Evolutionary conservation across 92 coral and sea anemone species (phyloP).

Genomic region (Plumapathes pennacea): DNA sequence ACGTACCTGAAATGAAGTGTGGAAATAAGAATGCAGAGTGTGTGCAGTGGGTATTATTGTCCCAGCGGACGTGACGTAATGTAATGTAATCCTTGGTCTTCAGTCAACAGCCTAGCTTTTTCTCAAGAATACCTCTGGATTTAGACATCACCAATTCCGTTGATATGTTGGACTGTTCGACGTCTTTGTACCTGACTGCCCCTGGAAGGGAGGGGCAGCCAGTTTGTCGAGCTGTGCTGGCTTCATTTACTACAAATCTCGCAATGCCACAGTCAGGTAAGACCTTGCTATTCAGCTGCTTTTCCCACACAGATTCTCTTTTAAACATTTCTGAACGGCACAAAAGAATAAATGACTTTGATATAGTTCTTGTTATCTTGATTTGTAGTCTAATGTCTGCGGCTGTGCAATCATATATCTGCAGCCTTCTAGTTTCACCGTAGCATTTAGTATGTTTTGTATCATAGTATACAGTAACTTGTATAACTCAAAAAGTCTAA

Average conservation of each 20-base stretch:
- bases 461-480: too few relatives aligned
- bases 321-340: too few relatives aligned
- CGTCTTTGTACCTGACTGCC: slow-evolving; percentile 53
- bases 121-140: slow-evolving; percentile 47
- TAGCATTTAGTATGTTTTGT: too few relatives aligned
- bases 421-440: too few relatives aligned
- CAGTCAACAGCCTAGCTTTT: slow-evolving; percentile 26
- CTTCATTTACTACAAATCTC: slow-evolving; percentile 47
- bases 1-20: too few relatives aligned
- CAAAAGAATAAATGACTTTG: too few relatives aligned
- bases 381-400: too few relatives aligned
- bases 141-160: slow-evolving; percentile 46
- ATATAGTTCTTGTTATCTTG: too few relatives aligned
- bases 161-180: slow-evolving; percentile 69
- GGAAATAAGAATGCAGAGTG: too few relatives aligned
- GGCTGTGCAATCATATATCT: too few relatives aligned
- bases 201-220: slow-evolving; percentile 50
- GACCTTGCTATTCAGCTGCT: not conserved
- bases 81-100: not conserved
- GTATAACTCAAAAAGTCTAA: too few relatives aligned
- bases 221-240: slow-evolving; percentile 80
- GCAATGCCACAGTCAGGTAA: slow-evolving; percentile 56
- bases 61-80: not conserved
- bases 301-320: not conserved
- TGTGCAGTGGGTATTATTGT: not conserved